Base-by-base conservation (phyloP, 2,113 vertebrate species). In the Eleginops maclovinus region DNA sequence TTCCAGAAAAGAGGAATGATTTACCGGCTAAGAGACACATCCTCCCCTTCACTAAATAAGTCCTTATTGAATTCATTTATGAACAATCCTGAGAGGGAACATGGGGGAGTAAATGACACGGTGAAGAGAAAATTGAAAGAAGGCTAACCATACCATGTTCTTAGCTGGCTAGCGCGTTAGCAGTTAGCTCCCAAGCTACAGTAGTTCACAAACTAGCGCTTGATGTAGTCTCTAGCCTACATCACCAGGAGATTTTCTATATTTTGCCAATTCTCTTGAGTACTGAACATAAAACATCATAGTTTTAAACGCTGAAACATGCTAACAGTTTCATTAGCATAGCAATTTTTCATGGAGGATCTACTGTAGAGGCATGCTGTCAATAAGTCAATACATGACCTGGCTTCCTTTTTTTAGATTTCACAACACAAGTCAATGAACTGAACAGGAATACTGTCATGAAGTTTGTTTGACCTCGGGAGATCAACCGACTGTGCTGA, bases 381-480 rank as follows among this genome's bases (percentile, higher is more conserved):
- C 54, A 74, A 28, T 13, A 54, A 43, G 22, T 87, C 61, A 55
- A 56, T 68, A 59, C 31, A 59, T 9, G 49, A 65, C 21, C 24
- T 36, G 28, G 3, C 22, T 69, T 65, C 61, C 50, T 31, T 41
- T 51, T 55, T 26, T 86, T 62, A 49, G 10, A 61, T 73, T 73
- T 79, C 64, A 26, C 64, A 80, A 21, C 10, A 40, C 43, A 15
- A 69, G 50, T 64, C 74, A 72, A 31, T 58, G 63, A 72, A 53
- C 41, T 60, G 55, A 11, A 51, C 28, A 43, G 28, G 63, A 50
- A 44, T 44, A 12, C 12, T 1, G 21, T 13, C 53, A 31, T 4
- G 9, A 3, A 22, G 60, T 47, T 58, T 51, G 36, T 31, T 44
- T 75, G 43, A 69, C 53, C 54, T 15, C 0, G 40, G 16, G 3